phyloP scores from a whole-genome alignment of 2,113 vertebrate genomes.

The Nesogale talazaci region DNA sequence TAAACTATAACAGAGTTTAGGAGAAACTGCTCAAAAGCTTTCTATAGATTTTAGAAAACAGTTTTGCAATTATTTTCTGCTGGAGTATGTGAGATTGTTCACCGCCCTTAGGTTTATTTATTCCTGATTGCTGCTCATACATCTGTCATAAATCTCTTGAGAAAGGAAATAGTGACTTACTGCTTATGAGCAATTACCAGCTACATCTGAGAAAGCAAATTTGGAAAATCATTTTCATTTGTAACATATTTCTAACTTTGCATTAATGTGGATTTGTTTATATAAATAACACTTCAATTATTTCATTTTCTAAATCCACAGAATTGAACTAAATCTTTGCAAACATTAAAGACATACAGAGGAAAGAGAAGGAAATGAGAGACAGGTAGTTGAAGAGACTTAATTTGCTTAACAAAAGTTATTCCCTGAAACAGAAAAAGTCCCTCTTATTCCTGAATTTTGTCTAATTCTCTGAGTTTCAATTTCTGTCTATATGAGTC shows the following conservation, averaged over 20 bases:
- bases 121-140: conserved; percentile 39
- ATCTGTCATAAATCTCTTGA: conserved; percentile 34
- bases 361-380: neutral
- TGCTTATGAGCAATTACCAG: conserved; percentile 49
- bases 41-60: conserved; percentile 48
- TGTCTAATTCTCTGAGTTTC: neutral
- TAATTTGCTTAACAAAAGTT: conserved; percentile 37
- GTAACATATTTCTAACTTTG: conserved; percentile 55
- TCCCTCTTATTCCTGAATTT: neutral
- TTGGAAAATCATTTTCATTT: conserved; percentile 56
- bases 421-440: neutral
- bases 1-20: conserved; percentile 43
- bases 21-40: conserved; percentile 57
- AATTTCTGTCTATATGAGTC: neutral
- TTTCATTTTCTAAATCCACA: conserved; percentile 36
- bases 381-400: neutral
- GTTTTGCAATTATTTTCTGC: conserved; percentile 54
- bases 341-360: conserved; percentile 2
- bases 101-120: conserved; percentile 36
- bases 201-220: conserved; percentile 64
- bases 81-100: neutral
- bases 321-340: conserved; percentile 38
- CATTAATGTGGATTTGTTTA: conserved; percentile 52
- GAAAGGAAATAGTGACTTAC: conserved; percentile 56
- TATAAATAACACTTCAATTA: conserved; percentile 68